A percentile compares a stretch with the other conserved stretches of the same genome.
phyloP scores from a whole-genome alignment of 2,888 invertebrate species.

The Gerosis bhagava region DNA sequence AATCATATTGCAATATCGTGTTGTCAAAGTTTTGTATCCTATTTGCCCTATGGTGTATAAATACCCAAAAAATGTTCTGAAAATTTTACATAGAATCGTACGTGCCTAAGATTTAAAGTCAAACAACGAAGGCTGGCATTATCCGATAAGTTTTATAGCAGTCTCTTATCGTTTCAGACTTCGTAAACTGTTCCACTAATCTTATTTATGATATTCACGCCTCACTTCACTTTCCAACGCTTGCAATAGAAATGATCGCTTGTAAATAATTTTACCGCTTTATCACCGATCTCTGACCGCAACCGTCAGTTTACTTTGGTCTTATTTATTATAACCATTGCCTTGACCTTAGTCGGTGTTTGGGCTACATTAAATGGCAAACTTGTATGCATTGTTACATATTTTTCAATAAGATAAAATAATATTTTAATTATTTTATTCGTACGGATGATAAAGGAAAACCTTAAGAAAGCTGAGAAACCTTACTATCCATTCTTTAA shows the following conservation, averaged over 20 bases:
- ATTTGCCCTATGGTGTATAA: too few species aligned
- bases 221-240: slow-evolving; percentile 34
- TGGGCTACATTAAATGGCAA: background rate
- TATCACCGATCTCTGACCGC: slow-evolving; percentile 13
- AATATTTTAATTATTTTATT: too few species aligned
- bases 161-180: slow-evolving; percentile 30
- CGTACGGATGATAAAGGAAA: too few species aligned
- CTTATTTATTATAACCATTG: slow-evolving; percentile 1
- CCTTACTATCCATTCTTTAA: too few species aligned
- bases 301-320: background rate
- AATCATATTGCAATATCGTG: too few species aligned
- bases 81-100: too few species aligned
- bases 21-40: too few species aligned
- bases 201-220: slow-evolving; percentile 30
- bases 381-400: too few species aligned
- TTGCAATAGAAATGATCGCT: slow-evolving; percentile 12
- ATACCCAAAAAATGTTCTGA: too few species aligned
- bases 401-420: too few species aligned
- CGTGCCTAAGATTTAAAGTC: too few species aligned
- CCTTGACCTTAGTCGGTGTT: slow-evolving; percentile 6
- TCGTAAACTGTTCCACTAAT: slow-evolving; percentile 31
- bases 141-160: slow-evolving; percentile 30
- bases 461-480: too few species aligned
- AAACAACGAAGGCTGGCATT: slow-evolving; percentile 9
- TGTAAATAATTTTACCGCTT: slow-evolving; percentile 13